Percentiles rank a stretch among this genome's conserved stretches.
Conservation (phyloP, 2,888 invertebrate species). For the Troides aeacus region DNA sequence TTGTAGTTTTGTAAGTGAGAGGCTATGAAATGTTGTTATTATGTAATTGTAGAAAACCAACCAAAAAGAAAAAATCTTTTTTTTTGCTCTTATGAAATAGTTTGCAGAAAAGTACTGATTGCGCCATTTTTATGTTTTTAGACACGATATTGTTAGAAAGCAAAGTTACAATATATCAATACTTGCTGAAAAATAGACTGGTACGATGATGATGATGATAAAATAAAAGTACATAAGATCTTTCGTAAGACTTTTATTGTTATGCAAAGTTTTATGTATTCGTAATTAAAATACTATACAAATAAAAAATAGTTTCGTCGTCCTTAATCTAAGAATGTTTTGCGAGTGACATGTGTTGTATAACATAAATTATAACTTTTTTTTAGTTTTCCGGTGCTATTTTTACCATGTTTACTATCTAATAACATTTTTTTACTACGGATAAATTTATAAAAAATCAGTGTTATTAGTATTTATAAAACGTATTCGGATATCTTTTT, state of each 20-base stretch:
- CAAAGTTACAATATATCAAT: constrained; percentile 20
- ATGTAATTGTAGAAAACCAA: constrained; percentile 34
- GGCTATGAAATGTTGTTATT: constrained; percentile 47
- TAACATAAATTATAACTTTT: not conserved
- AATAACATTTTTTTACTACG: constrained; percentile 6
- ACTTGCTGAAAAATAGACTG: not conserved
- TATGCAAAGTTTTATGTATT: not conserved
- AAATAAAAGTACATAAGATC: no score
- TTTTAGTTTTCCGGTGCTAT: constrained; percentile 26
- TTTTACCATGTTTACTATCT: constrained; percentile 7
- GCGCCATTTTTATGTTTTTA: constrained; percentile 18
- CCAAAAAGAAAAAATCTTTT: constrained; percentile 36
- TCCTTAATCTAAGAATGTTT: not conserved
- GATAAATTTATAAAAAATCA: not conserved
- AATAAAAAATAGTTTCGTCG: not conserved
- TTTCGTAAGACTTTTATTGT: not conserved
- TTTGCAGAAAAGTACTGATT: constrained; percentile 29
- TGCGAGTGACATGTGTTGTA: not conserved
- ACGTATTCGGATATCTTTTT: constrained; percentile 1
- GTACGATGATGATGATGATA: no score
- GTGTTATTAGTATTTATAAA: constrained; percentile 1
- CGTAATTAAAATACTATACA: not conserved
- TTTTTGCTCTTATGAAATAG: constrained; percentile 29
- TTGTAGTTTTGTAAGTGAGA: constrained; percentile 44
- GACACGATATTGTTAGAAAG: constrained; percentile 24